A percentile compares a stretch with the other conserved stretches of the same genome.
Evolutionary conservation across 1,140 invertebrate genomes (phyloP).

Genomic region (Drosophila fuyamai): DNA sequence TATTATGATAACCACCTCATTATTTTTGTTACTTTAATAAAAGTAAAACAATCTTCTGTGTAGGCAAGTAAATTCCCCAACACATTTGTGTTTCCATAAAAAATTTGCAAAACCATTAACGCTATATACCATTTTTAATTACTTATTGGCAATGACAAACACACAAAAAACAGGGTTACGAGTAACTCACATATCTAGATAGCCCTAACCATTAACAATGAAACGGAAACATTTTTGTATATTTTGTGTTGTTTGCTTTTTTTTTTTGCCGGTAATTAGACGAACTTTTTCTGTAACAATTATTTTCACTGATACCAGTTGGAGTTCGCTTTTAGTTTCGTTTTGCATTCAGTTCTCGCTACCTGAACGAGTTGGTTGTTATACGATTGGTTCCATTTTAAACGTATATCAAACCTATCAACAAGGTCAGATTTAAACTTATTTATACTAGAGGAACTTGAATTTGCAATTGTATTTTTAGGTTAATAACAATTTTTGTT

Average conservation of each 20-base stretch:
- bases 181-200: conserved; percentile 20
- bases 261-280: conserved; percentile 12
- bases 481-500: too few species aligned
- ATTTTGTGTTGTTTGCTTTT: not conserved
- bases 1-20: too few species aligned
- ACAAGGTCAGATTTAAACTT: not conserved
- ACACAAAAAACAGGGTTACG: conserved; percentile 24
- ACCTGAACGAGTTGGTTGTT: not conserved
- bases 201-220: conserved; percentile 20
- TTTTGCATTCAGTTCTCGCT: conserved; percentile 5
- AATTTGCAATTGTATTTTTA: not conserved
- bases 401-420: not conserved
- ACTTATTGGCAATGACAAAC: conserved; percentile 29
- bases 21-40: too few species aligned
- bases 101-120: conserved; percentile 4
- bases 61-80: too few species aligned
- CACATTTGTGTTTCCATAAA: not conserved
- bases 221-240: conserved; percentile 30
- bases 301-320: conserved; percentile 16
- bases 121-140: conserved; percentile 21
- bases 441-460: not conserved
- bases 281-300: conserved; percentile 34
- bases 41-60: too few species aligned
- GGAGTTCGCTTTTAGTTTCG: conserved; percentile 4
- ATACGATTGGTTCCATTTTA: not conserved